Evolutionary conservation across 2,888 invertebrate genomes (phyloP).

Genomic region (Spisula solida): DNA sequence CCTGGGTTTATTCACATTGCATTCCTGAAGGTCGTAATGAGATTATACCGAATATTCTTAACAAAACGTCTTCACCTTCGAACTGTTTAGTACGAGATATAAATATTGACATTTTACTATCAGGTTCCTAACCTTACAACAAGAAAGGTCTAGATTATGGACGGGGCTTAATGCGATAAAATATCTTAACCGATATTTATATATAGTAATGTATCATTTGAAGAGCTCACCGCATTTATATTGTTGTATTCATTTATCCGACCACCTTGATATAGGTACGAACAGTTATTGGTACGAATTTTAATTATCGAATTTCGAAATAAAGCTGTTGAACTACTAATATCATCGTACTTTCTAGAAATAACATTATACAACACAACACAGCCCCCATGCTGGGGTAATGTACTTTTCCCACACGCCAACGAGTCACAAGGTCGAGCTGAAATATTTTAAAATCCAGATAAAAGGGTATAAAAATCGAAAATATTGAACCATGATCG

Average conservation of each 20-base stretch:
- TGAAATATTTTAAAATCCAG: neutral
- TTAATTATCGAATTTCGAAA: neutral
- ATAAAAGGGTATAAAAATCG: neutral
- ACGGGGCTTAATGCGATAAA: neutral
- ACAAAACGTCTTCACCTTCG: neutral
- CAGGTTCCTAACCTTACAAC: neutral
- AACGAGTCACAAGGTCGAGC: neutral
- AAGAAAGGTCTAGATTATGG: neutral
- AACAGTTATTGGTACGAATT: neutral
- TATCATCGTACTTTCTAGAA: neutral
- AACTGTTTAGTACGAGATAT: too few relatives aligned
- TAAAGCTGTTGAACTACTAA: neutral
- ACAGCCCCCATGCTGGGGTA: neutral
- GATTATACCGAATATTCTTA: neutral
- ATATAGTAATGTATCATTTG: too few relatives aligned
- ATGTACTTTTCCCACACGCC: conserved; percentile 21
- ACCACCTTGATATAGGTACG: neutral
- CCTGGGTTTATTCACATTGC: neutral
- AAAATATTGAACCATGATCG: conserved; percentile 11
- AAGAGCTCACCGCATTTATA: too few relatives aligned
- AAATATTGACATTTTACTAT: neutral
- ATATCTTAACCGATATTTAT: too few relatives aligned
- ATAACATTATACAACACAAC: neutral
- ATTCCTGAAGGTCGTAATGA: neutral
- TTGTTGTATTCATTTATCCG: too few relatives aligned